A percentile compares a stretch with the other conserved stretches of the same genome.
These are phyloP conservation scores for Rhynchopsitta pachyrhyncha DNA, from an alignment of 2,113 vertebrate species.

Conservation along the genomic window DNA sequence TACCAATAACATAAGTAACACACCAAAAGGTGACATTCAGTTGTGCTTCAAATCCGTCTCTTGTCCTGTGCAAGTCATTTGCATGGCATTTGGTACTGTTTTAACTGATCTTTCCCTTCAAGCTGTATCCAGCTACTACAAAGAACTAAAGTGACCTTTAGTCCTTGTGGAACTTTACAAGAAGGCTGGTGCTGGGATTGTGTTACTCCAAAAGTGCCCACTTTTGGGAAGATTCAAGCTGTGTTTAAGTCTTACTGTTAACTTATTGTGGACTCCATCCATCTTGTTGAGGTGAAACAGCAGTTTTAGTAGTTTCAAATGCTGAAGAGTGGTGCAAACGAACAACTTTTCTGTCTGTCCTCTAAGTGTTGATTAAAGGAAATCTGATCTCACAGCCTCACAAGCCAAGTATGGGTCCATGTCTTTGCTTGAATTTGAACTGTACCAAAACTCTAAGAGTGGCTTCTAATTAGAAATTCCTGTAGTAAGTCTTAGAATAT, in stretches of 20 bases:
- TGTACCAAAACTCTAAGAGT: neutral
- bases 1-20: neutral
- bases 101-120: neutral
- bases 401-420: neutral
- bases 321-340: neutral
- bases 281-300: neutral
- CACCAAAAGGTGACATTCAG: neutral
- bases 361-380: neutral
- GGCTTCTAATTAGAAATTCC: neutral
- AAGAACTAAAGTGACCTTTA: neutral
- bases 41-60: neutral
- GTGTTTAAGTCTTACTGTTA: neutral
- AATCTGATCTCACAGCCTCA: neutral
- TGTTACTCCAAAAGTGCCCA: neutral
- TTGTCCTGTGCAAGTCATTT: neutral
- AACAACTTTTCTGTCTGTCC: neutral
- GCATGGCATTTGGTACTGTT: neutral
- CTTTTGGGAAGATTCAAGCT: neutral
- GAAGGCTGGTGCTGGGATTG: neutral
- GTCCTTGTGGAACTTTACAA: neutral
- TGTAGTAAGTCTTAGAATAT: neutral
- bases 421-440: neutral
- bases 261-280: neutral
- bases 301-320: neutral
- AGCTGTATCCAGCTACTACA: neutral